Evolutionary conservation across 1,140 invertebrate species (phyloP).

Genomic region (Phocides pigmalion): DNA sequence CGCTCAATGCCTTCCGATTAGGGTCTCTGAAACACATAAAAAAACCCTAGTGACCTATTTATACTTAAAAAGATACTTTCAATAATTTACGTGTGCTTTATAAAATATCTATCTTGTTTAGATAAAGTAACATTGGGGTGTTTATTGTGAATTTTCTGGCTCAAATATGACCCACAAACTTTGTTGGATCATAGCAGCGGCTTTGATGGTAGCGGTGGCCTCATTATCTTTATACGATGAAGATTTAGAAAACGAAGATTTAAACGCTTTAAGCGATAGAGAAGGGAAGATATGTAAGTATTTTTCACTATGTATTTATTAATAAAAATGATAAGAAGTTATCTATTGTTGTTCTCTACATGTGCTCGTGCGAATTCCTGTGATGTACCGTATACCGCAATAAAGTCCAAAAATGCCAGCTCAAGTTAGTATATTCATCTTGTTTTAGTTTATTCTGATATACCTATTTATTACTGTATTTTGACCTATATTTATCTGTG

Average conservation of each 20-base stretch:
- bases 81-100: not conserved
- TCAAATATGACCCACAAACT: constrained; percentile 53
- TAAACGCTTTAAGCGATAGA: constrained; percentile 39
- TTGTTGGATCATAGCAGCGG: constrained; percentile 46
- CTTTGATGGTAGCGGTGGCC: constrained; percentile 46
- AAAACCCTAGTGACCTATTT: constrained; percentile 12
- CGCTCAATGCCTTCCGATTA: not conserved
- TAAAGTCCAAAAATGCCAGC: too few species aligned
- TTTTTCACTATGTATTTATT: too few species aligned
- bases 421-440: too few species aligned
- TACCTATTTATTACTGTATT: too few species aligned
- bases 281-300: constrained; percentile 70
- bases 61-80: not conserved
- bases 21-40: not conserved
- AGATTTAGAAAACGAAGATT: constrained; percentile 42
- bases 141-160: constrained; percentile 23
- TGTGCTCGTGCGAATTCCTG: too few species aligned
- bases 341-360: too few species aligned
- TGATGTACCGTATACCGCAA: too few species aligned
- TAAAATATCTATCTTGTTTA: not conserved
- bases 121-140: not conserved
- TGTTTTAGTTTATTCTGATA: too few species aligned
- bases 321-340: too few species aligned
- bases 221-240: constrained; percentile 53
- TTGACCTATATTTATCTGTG: too few species aligned